Evolutionary conservation across 2,888 invertebrate genomes (phyloP), one percentile per base, ranked within the genome.

Genomic region (Mimachlamys varia): DNA sequence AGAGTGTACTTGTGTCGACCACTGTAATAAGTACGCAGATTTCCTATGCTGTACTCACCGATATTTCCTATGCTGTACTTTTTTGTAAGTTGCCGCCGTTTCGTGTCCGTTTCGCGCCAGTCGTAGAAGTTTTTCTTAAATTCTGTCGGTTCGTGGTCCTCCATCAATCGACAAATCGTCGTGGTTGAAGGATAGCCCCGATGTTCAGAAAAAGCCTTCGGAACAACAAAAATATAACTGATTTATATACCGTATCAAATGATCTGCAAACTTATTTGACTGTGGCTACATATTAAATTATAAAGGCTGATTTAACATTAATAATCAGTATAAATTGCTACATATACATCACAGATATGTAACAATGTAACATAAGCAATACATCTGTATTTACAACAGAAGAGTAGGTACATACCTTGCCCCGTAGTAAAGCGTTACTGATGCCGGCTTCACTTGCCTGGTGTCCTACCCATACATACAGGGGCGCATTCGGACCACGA

Each of bases 391-490:
- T n/a, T n/a, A n/a, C n/a, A n/a, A n/a, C n/a, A n/a, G n/a, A n/a
- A n/a, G n/a, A n/a, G n/a, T n/a, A n/a, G n/a, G n/a, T 33, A 90
- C 89, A 90, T 90, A 95, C 95, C 95, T 93, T 92, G 89, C 93
- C 95, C 89, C 94, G 92, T 19, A 91, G 90, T 15, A 95, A 50
- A 15, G 94, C 94, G 88, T 93, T 90, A 87, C 91, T 89, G 10
- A 94, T 62, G 4, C 92, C 93, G 15, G 92, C 92, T 58, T 93
- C 92, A 76, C 91, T 92, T 19, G 94, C 94, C 27, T 92, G 90
- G 0, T 91, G 90, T 19, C 95, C 95, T 0, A 95, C 94, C 95
- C 95, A 95, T 3, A 95, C 92, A 88, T 93, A 94, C 19, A 95
- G 12, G 0, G 95, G 94, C 33, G 89, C 89, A 27, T 92, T 62